A percentile compares a stretch with the other conserved stretches of the same genome.
phyloP scores from a whole-genome alignment of 2,797 vertebrate species.

The Karalla daura region DNA sequence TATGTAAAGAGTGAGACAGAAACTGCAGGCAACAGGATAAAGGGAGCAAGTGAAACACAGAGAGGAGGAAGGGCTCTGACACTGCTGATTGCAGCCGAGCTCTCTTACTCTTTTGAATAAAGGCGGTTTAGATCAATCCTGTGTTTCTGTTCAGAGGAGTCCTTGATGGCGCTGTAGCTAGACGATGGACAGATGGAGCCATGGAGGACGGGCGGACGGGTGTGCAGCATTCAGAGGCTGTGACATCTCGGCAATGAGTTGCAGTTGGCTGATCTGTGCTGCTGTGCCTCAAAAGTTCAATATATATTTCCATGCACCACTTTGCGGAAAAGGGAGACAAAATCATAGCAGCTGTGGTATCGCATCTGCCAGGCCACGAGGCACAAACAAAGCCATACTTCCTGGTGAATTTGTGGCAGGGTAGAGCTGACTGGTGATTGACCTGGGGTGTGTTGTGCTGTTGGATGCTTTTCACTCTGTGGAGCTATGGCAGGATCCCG shows the following conservation, averaged over 20 bases:
- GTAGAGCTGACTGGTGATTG: neutral
- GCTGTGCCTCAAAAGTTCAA: slow-evolving; percentile 19
- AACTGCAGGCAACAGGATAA: slow-evolving; percentile 16
- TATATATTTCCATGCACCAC: slow-evolving; percentile 25
- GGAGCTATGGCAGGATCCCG: no score
- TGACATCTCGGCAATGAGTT: slow-evolving; percentile 6
- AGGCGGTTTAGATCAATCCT: slow-evolving; percentile 2
- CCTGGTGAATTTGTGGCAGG: neutral
- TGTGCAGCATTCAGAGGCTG: slow-evolving; percentile 7
- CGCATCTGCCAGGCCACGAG: slow-evolving; percentile 26
- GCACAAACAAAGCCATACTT: slow-evolving; percentile 33
- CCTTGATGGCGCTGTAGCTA: neutral
- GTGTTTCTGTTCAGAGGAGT: neutral
- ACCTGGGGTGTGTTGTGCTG: no score
- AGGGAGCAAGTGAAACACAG: slow-evolving; percentile 12
- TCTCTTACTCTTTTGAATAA: slow-evolving; percentile 9
- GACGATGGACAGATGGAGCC: slow-evolving; percentile 12
- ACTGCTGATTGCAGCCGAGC: slow-evolving; percentile 14
- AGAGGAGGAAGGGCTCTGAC: slow-evolving; percentile 20
- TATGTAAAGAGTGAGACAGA: neutral
- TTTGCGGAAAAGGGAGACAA: neutral
- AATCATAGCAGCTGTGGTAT: slow-evolving; percentile 1
- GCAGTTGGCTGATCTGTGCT: slow-evolving; percentile 18
- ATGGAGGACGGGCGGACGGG: slow-evolving; percentile 2
- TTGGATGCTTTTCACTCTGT: neutral